Evolutionary conservation across 2,888 invertebrate genomes (phyloP).

Genomic region (Callyntrura guangdongensis): DNA sequence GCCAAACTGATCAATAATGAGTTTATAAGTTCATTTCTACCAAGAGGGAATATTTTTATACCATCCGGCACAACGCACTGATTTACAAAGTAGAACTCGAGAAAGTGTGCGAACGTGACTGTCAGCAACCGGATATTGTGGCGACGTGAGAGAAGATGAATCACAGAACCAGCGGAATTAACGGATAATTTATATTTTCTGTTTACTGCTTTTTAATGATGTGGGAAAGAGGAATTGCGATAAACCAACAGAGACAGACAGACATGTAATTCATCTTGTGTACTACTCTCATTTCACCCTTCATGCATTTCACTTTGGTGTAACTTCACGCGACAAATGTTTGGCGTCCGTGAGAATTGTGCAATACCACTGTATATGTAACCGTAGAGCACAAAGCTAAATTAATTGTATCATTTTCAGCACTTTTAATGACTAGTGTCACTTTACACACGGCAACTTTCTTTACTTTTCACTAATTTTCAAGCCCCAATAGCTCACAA

Average conservation of each 20-base stretch:
- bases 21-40: background rate
- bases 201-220: constrained; percentile 65
- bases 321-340: background rate
- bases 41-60: constrained; percentile 18
- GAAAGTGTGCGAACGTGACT: constrained; percentile 61
- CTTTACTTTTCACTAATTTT: background rate
- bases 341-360: background rate
- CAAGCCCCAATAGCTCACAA: background rate
- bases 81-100: background rate
- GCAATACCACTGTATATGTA: background rate
- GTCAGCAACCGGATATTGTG: constrained; percentile 63
- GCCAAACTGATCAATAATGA: constrained; percentile 26
- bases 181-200: constrained; percentile 63
- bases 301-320: background rate
- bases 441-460: background rate
- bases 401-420: constrained; percentile 46
- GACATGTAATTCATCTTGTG: constrained; percentile 40
- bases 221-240: constrained; percentile 52
- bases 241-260: constrained; percentile 37
- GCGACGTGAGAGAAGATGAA: constrained; percentile 72
- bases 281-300: background rate
- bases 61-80: constrained; percentile 17
- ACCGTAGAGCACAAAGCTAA: background rate
- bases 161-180: constrained; percentile 63
- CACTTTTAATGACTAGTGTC: background rate